phyloP scores from a whole-genome alignment of 2,797 vertebrate species.

The Pangasius macronema region DNA sequence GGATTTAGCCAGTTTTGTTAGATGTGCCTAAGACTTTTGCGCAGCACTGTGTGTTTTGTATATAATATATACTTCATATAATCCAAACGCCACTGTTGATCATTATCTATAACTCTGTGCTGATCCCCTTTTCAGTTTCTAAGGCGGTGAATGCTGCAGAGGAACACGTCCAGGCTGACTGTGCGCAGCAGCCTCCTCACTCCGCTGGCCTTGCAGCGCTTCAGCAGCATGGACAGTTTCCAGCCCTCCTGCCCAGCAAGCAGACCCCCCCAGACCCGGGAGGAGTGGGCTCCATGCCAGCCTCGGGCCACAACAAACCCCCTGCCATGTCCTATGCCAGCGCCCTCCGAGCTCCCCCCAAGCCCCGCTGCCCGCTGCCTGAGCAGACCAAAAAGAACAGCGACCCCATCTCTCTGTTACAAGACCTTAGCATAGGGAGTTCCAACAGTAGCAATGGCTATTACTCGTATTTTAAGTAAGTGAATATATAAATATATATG shows the following conservation, averaged over 20 bases:
- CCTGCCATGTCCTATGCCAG: constrained; percentile 98
- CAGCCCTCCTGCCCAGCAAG: constrained; percentile 92
- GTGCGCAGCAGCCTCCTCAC: constrained; percentile 60
- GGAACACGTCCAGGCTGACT: constrained; percentile 87
- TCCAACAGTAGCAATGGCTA: constrained; percentile 98
- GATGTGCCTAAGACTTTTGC: neutral
- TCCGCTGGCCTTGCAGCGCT: constrained; percentile 83
- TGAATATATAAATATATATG: constrained; percentile 60
- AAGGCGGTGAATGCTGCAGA: constrained; percentile 85
- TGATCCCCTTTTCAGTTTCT: constrained; percentile 59
- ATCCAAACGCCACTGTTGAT: neutral
- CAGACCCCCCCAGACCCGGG: constrained; percentile 85
- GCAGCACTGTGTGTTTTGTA: neutral
- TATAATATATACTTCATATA: neutral
- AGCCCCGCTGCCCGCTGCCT: constrained; percentile 90
- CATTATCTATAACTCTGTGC: neutral
- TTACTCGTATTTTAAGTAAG: constrained; percentile 99
- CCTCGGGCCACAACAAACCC: constrained; percentile 78
- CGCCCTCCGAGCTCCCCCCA: constrained; percentile 93
- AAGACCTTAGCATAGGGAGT: constrained; percentile 98
- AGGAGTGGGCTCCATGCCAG: constrained; percentile 72
- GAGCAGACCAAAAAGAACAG: constrained; percentile 98
- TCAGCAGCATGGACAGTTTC: constrained; percentile 97
- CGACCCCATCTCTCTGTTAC: constrained; percentile 95
- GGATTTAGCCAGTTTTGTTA: neutral